phyloP scores from a whole-genome alignment of 2,113 vertebrate genomes.

The Petrocephalus zakoni region DNA sequence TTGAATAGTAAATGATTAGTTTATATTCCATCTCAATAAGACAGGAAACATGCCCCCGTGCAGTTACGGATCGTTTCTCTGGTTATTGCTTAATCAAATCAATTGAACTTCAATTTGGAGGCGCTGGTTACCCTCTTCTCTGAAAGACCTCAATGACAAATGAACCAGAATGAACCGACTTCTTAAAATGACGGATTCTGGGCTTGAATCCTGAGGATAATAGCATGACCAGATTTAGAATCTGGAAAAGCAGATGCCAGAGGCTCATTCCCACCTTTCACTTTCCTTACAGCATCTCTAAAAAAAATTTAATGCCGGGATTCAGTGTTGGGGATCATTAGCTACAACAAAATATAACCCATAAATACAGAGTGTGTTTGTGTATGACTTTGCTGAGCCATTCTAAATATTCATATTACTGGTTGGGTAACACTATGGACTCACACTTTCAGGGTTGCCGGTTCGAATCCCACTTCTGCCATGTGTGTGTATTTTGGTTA shows the following conservation, averaged over 20 bases:
- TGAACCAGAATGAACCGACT: neutral
- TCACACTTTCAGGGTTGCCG: neutral
- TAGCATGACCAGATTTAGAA: neutral
- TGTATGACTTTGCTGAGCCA: neutral
- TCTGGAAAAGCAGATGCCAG: neutral
- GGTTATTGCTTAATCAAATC: conserved; percentile 8
- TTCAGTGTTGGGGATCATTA: neutral
- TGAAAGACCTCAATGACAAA: neutral
- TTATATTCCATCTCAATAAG: neutral
- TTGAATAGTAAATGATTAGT: neutral
- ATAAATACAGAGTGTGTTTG: neutral
- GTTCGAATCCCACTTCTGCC: neutral
- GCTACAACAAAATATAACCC: neutral
- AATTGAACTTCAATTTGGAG: neutral
- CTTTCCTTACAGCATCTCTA: neutral
- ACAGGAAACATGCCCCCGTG: neutral
- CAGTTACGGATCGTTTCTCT: neutral
- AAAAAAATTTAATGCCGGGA: neutral
- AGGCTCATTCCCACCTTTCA: neutral
- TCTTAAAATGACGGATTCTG: neutral
- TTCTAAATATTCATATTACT: neutral
- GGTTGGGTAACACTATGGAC: neutral
- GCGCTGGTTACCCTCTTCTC: neutral
- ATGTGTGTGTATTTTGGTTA: neutral
- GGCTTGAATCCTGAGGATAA: neutral